Evolutionary conservation across 1,140 invertebrate species (phyloP).

Genomic region (Sogatella furcifera): DNA sequence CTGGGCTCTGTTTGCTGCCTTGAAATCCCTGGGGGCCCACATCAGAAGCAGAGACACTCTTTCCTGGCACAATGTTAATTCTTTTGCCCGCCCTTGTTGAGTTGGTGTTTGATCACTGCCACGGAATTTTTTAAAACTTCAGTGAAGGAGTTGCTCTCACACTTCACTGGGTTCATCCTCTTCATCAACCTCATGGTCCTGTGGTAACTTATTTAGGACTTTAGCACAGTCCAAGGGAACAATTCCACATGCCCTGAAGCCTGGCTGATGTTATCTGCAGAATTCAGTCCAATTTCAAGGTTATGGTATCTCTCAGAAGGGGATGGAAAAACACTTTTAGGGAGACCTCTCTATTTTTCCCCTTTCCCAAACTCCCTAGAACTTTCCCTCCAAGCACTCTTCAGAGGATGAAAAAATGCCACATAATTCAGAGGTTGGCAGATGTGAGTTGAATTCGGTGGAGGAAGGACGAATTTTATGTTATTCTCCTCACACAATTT

Average conservation of each 20-base stretch:
- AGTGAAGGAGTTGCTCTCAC: background rate
- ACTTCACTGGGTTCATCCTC: background rate
- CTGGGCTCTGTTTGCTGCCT: no score
- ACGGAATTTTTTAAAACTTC: background rate
- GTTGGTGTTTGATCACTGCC: background rate
- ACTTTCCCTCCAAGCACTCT: constrained; percentile 30
- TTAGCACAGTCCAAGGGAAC: constrained; percentile 3
- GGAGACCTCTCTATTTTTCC: background rate
- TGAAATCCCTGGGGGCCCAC: background rate
- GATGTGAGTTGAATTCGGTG: constrained; percentile 33
- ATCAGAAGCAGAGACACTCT: constrained; percentile 1
- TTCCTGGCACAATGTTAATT: background rate
- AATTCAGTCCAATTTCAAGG: constrained; percentile 4
- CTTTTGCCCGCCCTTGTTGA: background rate
- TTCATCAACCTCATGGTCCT: background rate
- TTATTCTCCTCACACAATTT: constrained; percentile 27
- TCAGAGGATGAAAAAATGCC: constrained; percentile 30
- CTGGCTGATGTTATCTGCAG: constrained; percentile 11
- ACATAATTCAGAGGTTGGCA: constrained; percentile 35
- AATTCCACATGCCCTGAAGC: constrained; percentile 17
- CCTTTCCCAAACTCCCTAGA: constrained; percentile 26
- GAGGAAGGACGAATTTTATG: constrained; percentile 32
- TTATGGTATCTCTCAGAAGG: constrained; percentile 1
- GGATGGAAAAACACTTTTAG: constrained; percentile 9
- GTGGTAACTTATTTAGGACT: background rate